Evolutionary conservation across 2,113 vertebrate species (phyloP).

Genomic region (Eolophus roseicapilla): DNA sequence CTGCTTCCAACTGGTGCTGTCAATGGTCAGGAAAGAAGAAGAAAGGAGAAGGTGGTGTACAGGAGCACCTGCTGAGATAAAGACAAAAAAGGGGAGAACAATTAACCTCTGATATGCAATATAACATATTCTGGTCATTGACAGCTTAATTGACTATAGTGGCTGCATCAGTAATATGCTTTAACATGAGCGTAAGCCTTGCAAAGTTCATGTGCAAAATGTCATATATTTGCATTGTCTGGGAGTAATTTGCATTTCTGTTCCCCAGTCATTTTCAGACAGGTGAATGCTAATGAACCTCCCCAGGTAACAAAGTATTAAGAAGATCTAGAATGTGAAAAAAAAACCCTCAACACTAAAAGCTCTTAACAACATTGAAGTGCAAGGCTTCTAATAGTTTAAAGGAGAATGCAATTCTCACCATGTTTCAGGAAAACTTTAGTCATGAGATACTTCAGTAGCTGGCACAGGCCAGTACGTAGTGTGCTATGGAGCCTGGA

Average conservation of each 20-base stretch:
- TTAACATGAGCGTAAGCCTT: background rate
- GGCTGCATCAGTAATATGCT: background rate
- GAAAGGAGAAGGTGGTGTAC: background rate
- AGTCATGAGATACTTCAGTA: background rate
- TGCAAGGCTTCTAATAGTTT: background rate
- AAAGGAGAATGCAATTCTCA: background rate
- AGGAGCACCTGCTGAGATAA: background rate
- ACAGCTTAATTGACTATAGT: background rate
- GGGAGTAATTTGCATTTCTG: background rate
- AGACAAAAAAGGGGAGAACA: background rate
- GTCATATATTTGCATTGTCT: background rate
- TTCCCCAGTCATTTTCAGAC: background rate
- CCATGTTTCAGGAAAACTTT: background rate
- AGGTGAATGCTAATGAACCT: background rate
- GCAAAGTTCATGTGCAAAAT: constrained; percentile 37
- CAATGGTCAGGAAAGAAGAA: background rate
- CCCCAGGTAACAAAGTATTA: background rate
- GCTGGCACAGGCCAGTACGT: background rate
- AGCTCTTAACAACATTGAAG: background rate
- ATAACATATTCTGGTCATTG: background rate
- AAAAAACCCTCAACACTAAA: background rate
- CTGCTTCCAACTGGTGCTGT: background rate
- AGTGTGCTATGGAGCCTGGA: background rate
- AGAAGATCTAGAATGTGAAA: background rate
- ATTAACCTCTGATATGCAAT: constrained; percentile 24